Base-by-base conservation (phyloP, 2,113 vertebrate species). In the Oncorhynchus clarkii region DNA sequence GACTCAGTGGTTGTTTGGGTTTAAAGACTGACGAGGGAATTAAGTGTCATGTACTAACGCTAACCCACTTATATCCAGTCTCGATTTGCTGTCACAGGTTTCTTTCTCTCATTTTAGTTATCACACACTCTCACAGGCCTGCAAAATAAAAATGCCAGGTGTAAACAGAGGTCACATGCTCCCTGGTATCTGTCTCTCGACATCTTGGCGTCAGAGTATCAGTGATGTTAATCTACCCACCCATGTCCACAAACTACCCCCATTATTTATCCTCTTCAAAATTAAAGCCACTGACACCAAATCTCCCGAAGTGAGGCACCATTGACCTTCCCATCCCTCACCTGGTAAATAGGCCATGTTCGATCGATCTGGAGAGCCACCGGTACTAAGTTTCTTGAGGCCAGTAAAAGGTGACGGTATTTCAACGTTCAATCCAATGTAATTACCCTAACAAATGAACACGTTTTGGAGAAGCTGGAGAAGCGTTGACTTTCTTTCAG, bases 311-410 rank as follows among this genome's bases (percentile, higher is more conserved):
- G 39, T 77, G 77, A 16, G 85, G 81, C 80, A 69, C 73, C 79
- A 65, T 65, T 87, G 88, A 89, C 89, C 89, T 89, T 90, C 89
- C 82, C 86, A 78, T 88, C 83, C 72, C 71, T 90, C 88, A 88
- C 51, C 59, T 60, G 60, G 65, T 16, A n/a, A 65, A 71, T 71
- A 57, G 68, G 82, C 81, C 11, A 73, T 22, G 8, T 74, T 45
- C 76, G 83, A 91, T 91, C 87, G 82, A 88, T 89, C 82, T 1
- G 4, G 71, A 67, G 73, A 76, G 81, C 83, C 87, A 86, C 85
- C 49, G 79, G 79, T 72, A 84, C 89, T 88, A 89, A 90, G 90
- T 86, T 89, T 87, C 72, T 78, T 59, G 75, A 20, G 70, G 80
- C 80, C 31, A 51, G 81, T 79, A 76, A 73, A 81, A 88, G 86